phyloP scores from a whole-genome alignment of 2,797 vertebrate genomes.

The Amblyopsis hoosieri region DNA sequence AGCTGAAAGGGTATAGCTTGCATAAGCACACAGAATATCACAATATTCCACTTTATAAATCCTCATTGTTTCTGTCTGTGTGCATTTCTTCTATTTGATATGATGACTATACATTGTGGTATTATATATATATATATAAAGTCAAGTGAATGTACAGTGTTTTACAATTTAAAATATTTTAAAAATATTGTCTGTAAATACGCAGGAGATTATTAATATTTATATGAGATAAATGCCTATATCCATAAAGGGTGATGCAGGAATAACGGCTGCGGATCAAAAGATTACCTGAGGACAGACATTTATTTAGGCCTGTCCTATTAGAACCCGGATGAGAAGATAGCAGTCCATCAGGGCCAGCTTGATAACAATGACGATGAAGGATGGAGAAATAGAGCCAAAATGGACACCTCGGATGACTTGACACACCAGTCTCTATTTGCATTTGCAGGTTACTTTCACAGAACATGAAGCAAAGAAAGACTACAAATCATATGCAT shows the following conservation, averaged over 20 bases:
- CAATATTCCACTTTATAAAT: too few species aligned
- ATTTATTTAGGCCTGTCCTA: slow-evolving; percentile 37
- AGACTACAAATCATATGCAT: background rate
- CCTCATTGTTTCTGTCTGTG: too few species aligned
- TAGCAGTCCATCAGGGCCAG: slow-evolving; percentile 31
- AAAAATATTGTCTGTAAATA: background rate
- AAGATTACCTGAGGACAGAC: slow-evolving; percentile 37
- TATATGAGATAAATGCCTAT: slow-evolving; percentile 25
- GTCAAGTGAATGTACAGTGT: too few species aligned
- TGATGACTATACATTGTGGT: too few species aligned
- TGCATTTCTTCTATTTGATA: too few species aligned
- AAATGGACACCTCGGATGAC: background rate
- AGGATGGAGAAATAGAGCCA: slow-evolving; percentile 1
- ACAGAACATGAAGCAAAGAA: slow-evolving; percentile 2
- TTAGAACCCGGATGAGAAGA: slow-evolving; percentile 28
- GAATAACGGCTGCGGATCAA: slow-evolving; percentile 38
- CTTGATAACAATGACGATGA: slow-evolving; percentile 16
- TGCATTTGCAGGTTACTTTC: background rate
- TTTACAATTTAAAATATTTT: too few species aligned
- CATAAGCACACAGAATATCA: too few species aligned
- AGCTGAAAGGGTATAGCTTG: too few species aligned
- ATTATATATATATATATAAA: too few species aligned
- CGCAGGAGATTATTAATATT: background rate
- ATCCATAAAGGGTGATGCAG: slow-evolving; percentile 28
- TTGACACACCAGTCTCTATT: slow-evolving; percentile 10